Conservation (phyloP, 2,888 invertebrate genomes). For the Mechanitis mazaeus region DNA sequence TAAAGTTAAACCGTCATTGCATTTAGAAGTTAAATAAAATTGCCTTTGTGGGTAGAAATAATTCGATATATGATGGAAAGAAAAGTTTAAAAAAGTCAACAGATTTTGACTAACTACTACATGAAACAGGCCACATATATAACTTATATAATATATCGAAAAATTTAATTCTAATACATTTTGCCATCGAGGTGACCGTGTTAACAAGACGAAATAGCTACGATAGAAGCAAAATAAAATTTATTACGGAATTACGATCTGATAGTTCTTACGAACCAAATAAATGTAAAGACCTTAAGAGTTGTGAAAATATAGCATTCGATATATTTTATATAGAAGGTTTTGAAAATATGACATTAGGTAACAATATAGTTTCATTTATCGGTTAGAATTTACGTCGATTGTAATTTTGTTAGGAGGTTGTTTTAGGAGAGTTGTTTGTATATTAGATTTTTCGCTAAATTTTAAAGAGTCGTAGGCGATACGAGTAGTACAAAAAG, state of each 20-base stretch:
- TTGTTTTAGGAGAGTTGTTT: slow-evolving; percentile 7
- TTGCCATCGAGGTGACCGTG: no score
- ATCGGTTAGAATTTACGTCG: slow-evolving; percentile 2
- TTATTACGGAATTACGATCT: slow-evolving; percentile 7
- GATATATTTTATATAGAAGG: slow-evolving; percentile 7
- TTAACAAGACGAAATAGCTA: no score
- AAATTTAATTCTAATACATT: no score
- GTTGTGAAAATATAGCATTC: slow-evolving; percentile 7
- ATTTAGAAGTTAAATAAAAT: no score
- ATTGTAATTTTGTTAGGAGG: slow-evolving; percentile 8
- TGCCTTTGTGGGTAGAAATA: no score
- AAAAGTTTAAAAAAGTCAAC: no score
- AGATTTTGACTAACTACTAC: no score
- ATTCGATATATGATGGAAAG: no score
- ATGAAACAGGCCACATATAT: no score
- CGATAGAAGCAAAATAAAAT: no score
- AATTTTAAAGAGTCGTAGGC: not conserved
- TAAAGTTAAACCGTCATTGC: no score
- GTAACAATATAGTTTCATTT: slow-evolving; percentile 1
- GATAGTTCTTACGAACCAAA: slow-evolving; percentile 10
- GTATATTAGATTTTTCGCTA: slow-evolving; percentile 6
- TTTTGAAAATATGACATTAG: slow-evolving; percentile 1
- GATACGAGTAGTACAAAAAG: slow-evolving; percentile 25
- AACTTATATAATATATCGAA: no score
- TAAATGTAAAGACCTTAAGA: slow-evolving; percentile 3